Evolutionary conservation across 2,113 vertebrate genomes (phyloP).

Genomic region (Tichodroma muraria): DNA sequence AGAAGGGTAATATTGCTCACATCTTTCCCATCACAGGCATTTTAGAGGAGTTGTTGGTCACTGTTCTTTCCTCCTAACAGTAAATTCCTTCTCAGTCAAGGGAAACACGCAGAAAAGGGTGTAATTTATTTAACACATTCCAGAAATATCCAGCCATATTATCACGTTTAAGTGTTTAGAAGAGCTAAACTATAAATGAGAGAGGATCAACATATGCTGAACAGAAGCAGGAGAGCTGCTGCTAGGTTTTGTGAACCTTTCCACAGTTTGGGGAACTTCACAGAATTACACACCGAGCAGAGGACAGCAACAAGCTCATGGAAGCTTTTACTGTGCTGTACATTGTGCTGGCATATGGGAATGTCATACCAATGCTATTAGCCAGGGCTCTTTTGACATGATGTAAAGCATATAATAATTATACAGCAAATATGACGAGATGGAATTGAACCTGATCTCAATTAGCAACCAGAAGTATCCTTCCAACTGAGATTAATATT

Average conservation of each 20-base stretch:
- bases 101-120: not conserved
- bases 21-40: not conserved
- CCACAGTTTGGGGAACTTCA: not conserved
- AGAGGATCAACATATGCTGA: not conserved
- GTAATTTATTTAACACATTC: not conserved
- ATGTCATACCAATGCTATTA: not conserved
- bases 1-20: not conserved
- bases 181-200: not conserved
- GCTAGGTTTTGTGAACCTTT: not conserved
- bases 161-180: not conserved
- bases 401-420: constrained; percentile 55
- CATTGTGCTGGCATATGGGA: not conserved
- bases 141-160: not conserved
- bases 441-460: constrained; percentile 53
- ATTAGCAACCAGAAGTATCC: constrained; percentile 62
- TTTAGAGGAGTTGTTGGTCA: not conserved
- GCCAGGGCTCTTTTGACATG: constrained; percentile 10
- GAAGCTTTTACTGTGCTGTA: not conserved
- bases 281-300: not conserved
- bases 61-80: not conserved
- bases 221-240: not conserved
- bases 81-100: not conserved
- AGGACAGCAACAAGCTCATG: not conserved
- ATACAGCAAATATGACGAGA: constrained; percentile 31
- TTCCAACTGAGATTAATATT: constrained; percentile 62